A percentile compares a stretch with the other conserved stretches of the same genome.
phyloP scores from a whole-genome alignment of 1,140 invertebrate species.

The Pseudachorutes palmiensis region DNA sequence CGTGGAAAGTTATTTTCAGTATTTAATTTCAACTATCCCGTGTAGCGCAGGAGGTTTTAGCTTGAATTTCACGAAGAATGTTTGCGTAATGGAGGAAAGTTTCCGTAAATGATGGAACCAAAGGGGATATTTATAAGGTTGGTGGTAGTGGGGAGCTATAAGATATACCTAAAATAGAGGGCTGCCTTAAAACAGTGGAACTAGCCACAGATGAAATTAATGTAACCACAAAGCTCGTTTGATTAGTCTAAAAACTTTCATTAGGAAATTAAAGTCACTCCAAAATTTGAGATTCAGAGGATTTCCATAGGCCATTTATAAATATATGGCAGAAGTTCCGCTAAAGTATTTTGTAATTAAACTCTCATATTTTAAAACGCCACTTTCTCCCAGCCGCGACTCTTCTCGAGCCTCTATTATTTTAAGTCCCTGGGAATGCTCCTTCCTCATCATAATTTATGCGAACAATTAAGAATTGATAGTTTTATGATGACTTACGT shows the following conservation, averaged over 20 bases:
- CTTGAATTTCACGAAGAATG: background rate
- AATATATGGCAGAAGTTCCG: background rate
- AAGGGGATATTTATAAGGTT: background rate
- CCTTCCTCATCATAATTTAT: background rate
- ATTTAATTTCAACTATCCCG: too few relatives aligned
- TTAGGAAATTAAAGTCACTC: slow-evolving; percentile 10
- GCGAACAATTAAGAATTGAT: background rate
- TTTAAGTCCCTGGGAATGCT: background rate
- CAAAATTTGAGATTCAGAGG: background rate
- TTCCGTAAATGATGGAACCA: background rate
- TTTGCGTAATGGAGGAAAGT: background rate
- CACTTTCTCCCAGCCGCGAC: too few relatives aligned
- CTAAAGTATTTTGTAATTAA: background rate
- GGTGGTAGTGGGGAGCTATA: too few relatives aligned
- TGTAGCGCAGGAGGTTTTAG: background rate
- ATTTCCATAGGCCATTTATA: background rate
- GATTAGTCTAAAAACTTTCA: slow-evolving; percentile 20
- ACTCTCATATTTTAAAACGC: background rate
- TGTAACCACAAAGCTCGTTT: slow-evolving; percentile 22
- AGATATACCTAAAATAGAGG: too few relatives aligned
- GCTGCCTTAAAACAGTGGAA: too few relatives aligned
- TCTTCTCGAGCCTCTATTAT: too few relatives aligned
- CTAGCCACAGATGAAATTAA: slow-evolving; percentile 25
- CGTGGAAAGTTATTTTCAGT: too few relatives aligned
- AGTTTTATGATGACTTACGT: background rate